Base-by-base conservation (phyloP, 2,888 invertebrate species). In the Muschampia plurimacula region DNA sequence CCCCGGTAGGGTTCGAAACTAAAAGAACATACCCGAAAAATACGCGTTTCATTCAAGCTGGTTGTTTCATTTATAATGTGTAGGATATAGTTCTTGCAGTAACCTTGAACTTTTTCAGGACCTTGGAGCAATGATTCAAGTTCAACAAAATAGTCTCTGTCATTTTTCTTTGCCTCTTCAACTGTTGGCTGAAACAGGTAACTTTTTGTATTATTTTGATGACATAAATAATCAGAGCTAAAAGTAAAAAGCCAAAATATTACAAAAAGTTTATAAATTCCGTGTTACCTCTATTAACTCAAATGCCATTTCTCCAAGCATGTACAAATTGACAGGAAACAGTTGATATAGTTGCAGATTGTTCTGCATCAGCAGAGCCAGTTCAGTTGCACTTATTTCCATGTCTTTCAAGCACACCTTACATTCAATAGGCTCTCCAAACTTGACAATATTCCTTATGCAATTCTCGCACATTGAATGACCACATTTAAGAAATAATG, bases 391-490 rank as follows among this genome's bases (percentile, higher is more conserved):
- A 41, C 79, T 79, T 10, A 90, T 66, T 52, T 88, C 78, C 79
- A 92, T 89, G 55, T 86, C 79, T 8, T 84, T 79, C 9, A 87
- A 83, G 83, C 96, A 96, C 72, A 93, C 81, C 76, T 89, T 89
- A 80, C 96, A 96, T 64, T 88, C 86, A 57, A 95, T 86, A 0
- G 91, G 92, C 76, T 93, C 94, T 32, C 79, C 75, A 78, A 89
- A 90, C 77, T 85, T 88, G 0, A 87, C 74, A 36, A 89, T 83
- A 74, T 86, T 89, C 52, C 82, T 87, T 13, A 96, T 83, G 82
- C 97, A 97, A 66, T 89, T 94, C 77, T 96, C 96, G 79, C 97
- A 97, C 79, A 96, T 91, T 2, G 95, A 92, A 84, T 97, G 97
- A 0, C 96, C 96, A 82, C 97, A 97, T 74, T 92, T 81, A 73